These are phyloP conservation scores for Tetragnatha versicolor DNA, from an alignment of 1,140 invertebrate genomes.

Conservation along the genomic window DNA sequence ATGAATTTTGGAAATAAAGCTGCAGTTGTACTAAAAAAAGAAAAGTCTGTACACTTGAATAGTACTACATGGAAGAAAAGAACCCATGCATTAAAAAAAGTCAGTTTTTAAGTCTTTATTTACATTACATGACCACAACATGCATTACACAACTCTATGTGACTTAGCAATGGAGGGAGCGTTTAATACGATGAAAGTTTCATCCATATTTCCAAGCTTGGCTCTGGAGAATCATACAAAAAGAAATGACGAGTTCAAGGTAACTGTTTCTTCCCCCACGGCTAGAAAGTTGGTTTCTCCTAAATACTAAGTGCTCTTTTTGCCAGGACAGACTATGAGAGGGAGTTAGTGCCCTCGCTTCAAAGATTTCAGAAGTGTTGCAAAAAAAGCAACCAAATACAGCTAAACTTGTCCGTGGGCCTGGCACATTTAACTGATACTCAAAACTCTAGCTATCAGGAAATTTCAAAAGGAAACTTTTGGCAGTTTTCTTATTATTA, in stretches of 20 bases:
- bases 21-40: slow-evolving; percentile 35
- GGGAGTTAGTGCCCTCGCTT: slow-evolving; percentile 7
- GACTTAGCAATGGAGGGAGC: slow-evolving; percentile 51
- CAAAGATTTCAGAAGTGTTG: slow-evolving; percentile 8
- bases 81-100: slow-evolving; percentile 44
- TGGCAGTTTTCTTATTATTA: background rate
- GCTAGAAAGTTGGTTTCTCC: slow-evolving; percentile 25
- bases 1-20: slow-evolving; percentile 16
- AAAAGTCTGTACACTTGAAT: slow-evolving; percentile 45
- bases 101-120: slow-evolving; percentile 44
- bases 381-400: slow-evolving; percentile 24
- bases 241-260: background rate
- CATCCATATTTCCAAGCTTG: background rate
- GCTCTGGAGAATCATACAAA: background rate
- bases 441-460: slow-evolving; percentile 18
- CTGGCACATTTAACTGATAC: slow-evolving; percentile 36
- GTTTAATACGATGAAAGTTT: slow-evolving; percentile 27
- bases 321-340: slow-evolving; percentile 15
- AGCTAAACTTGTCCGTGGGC: slow-evolving; percentile 9
- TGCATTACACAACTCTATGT: slow-evolving; percentile 49
- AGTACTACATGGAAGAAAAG: slow-evolving; percentile 37
- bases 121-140: slow-evolving; percentile 53
- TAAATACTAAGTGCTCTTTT: slow-evolving; percentile 47
- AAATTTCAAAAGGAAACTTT: slow-evolving; percentile 18
- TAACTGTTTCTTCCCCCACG: background rate